Evolutionary conservation across 30 jellyfish, hydroid and myxozoan species (phyloP), one percentile per base, ranked within the genome.

Genomic region (Aurelia sp.): DNA sequence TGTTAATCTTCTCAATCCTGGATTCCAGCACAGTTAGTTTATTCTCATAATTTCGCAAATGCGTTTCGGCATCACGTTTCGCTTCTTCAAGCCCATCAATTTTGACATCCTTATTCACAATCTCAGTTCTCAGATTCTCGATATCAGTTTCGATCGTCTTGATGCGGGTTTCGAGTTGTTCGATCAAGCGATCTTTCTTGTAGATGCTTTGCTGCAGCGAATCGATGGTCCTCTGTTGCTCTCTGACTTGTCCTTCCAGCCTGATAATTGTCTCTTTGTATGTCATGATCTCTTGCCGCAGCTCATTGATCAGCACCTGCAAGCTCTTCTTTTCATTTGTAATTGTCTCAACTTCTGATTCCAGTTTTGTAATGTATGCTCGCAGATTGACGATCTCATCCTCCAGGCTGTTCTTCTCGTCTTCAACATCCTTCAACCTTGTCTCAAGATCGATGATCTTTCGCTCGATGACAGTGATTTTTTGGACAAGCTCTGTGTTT

Each of bases 191-290:
- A 21, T 95, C 99, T 60, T 95, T 95, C 85, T 92, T 66, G 93
- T 85, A 90, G n/a, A 95, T 67, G 82, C 90, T 96, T 51, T 86
- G 97, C 84, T 90, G 98, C 2, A 90, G 80, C 2, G 97, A 71
- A 53, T 95, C 99, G 73, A 95, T 90, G 51, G 90, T 81, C 48
- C 99, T 67, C 65, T 90, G 98, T 11, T 82, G 96, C 59, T 90
- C 98, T 12, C 97, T 67, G 66, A 85, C 55, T 55, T 95, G 98
- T 58, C 98, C 99, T 65, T 95, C 99, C 12, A 95, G 88, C 72
- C 84, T 75, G 68, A 81, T 85, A 40, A 85, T 79, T 16, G 85
- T 81, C 84, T 95, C 99, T 71, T 95, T 90, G 91, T 74, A 86
- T 38, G 87, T 65, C 96, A 89, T 75, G 67, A 90, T 61, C 61